phyloP scores from a whole-genome alignment of 2,888 invertebrate genomes.

The Calameuta pallipes region DNA sequence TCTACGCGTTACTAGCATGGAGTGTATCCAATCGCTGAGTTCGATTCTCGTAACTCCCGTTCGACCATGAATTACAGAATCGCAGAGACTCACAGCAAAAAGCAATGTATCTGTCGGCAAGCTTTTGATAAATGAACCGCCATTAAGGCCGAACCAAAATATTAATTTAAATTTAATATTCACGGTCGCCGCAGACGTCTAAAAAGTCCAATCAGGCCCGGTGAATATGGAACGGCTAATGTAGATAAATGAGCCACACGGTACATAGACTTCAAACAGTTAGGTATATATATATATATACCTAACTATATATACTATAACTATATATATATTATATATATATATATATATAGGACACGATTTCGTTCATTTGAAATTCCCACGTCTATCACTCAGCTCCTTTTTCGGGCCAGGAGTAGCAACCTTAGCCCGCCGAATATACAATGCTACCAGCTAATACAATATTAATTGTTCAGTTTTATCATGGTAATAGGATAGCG shows the following conservation, averaged over 20 bases:
- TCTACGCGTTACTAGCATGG: background rate
- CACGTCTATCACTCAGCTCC: background rate
- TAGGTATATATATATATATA: background rate
- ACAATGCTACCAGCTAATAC: constrained; percentile 23
- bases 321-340: background rate
- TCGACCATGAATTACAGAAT: constrained; percentile 1
- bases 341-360: background rate
- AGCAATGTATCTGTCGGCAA: constrained; percentile 1
- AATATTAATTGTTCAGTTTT: constrained; percentile 46
- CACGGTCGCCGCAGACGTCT: constrained; percentile 14
- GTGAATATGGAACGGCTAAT: constrained; percentile 15
- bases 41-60: background rate
- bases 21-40: background rate
- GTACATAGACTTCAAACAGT: constrained; percentile 6
- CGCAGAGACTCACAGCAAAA: background rate
- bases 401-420: background rate
- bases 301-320: too few relatives aligned
- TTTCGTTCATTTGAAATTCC: background rate
- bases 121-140: constrained; percentile 20
- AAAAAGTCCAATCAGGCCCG: constrained; percentile 23
- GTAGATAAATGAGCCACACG: constrained; percentile 22
- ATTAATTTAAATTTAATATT: constrained; percentile 25
- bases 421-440: background rate
- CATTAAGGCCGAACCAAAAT: constrained; percentile 21
- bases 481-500: constrained; percentile 35